Percentiles rank a stretch among this genome's conserved stretches.
Conservation (phyloP, 1,140 invertebrate genomes). For the Hycleus phaleratus region DNA sequence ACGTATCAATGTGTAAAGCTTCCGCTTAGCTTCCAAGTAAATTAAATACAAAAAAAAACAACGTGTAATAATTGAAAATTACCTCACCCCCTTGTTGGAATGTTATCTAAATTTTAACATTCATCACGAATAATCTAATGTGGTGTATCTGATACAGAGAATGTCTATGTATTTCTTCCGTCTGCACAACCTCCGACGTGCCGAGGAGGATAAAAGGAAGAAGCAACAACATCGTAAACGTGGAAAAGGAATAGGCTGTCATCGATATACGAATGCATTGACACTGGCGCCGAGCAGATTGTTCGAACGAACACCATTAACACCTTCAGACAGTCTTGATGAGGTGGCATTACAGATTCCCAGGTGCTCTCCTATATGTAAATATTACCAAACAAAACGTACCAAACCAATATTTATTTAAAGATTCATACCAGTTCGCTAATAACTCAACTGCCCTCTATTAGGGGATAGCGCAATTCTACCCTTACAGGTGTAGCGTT, state of each 20-base stretch:
- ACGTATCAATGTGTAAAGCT: too few species aligned
- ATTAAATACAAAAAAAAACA: too few species aligned
- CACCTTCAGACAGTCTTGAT: conserved; percentile 79
- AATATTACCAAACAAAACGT: conserved; percentile 12
- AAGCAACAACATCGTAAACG: conserved; percentile 43
- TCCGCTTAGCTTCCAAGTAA: too few species aligned
- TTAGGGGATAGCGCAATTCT: too few species aligned
- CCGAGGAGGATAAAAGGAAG: conserved; percentile 57
- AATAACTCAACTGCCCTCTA: too few species aligned
- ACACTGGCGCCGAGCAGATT: conserved; percentile 67
- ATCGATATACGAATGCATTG: conserved; percentile 43
- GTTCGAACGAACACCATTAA: conserved; percentile 73
- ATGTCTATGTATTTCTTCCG: conserved; percentile 95
- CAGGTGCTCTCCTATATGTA: conserved; percentile 55
- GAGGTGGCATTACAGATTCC: conserved; percentile 87
- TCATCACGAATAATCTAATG: too few species aligned
- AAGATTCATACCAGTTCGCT: too few species aligned
- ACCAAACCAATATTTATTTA: too few species aligned
- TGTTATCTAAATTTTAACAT: too few species aligned
- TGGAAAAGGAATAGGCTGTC: conserved; percentile 31
- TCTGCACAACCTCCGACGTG: conserved; percentile 77
- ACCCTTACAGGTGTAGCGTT: too few species aligned
- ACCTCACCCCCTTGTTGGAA: too few species aligned
- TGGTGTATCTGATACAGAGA: conserved; percentile 34
- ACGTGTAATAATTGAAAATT: too few species aligned